phyloP scores from a whole-genome alignment of 2,797 vertebrate genomes.

The Lindbergichthys nudifrons region DNA sequence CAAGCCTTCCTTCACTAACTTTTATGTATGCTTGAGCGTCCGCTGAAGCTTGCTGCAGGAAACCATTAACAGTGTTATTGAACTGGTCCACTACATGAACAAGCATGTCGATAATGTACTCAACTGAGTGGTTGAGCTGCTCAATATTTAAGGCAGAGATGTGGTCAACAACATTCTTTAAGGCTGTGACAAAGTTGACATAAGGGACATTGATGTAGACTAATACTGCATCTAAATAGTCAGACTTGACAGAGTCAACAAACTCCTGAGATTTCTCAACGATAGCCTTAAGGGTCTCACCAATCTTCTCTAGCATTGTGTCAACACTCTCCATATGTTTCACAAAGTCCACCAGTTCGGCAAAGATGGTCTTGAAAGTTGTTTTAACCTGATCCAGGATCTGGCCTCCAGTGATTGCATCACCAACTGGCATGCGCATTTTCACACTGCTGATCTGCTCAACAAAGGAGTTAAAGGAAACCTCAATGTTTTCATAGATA shows the following conservation, averaged over 20 bases:
- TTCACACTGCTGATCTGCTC: constrained; percentile 80
- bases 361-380: constrained; percentile 64
- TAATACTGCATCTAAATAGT: constrained; percentile 77
- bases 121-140: constrained; percentile 9
- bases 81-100: constrained; percentile 69
- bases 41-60: constrained; percentile 77
- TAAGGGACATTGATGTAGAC: constrained; percentile 62
- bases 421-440: constrained; percentile 77
- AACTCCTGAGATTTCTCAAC: constrained; percentile 81
- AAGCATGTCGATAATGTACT: constrained; percentile 42
- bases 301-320: constrained; percentile 80
- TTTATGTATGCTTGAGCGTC: constrained; percentile 75
- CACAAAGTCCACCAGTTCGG: constrained; percentile 72
- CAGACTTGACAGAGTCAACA: constrained; percentile 79
- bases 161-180: constrained; percentile 73
- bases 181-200: constrained; percentile 42
- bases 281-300: constrained; percentile 69
- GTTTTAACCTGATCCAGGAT: constrained; percentile 74
- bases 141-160: constrained; percentile 65
- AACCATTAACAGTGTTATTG: constrained; percentile 62
- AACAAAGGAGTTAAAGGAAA: constrained; percentile 77
- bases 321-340: constrained; percentile 82
- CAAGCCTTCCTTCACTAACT: constrained; percentile 83
- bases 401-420: constrained; percentile 73
- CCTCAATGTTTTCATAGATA: constrained; percentile 63